Percentiles rank a stretch among this genome's conserved stretches.
phyloP scores from a whole-genome alignment of 2,888 invertebrate genomes.

The Hololepta plana region DNA sequence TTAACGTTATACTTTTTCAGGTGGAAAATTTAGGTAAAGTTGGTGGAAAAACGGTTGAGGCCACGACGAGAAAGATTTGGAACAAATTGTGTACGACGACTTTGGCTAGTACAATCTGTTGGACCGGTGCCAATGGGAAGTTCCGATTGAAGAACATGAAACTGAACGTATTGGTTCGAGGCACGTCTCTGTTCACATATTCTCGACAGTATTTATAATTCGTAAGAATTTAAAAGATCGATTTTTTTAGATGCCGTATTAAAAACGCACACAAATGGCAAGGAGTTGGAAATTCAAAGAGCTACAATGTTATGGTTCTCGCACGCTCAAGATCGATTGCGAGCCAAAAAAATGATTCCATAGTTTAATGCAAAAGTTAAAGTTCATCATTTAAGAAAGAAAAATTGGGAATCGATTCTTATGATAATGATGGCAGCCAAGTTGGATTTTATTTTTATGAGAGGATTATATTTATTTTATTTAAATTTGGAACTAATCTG shows the following conservation, averaged over 20 bases:
- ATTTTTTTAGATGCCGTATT: conserved; percentile 9
- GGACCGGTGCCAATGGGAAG: conserved; percentile 11
- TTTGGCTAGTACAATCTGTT: conserved; percentile 9
- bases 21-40: conserved; percentile 7
- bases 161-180: conserved; percentile 9
- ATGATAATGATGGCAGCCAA: too few species aligned
- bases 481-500: too few species aligned
- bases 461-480: too few species aligned
- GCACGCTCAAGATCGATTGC: conserved; percentile 10
- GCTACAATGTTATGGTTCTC: conserved; percentile 11
- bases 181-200: conserved; percentile 3
- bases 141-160: conserved; percentile 8
- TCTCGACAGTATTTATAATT: neutral
- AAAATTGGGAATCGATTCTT: too few species aligned
- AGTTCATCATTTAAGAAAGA: too few species aligned
- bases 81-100: conserved; percentile 8
- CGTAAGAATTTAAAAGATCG: neutral
- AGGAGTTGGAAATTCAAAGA: conserved; percentile 10
- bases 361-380: too few species aligned
- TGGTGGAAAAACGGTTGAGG: conserved; percentile 9
- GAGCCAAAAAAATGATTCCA: conserved; percentile 7
- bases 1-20: conserved; percentile 5
- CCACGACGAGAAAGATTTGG: conserved; percentile 10
- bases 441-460: too few species aligned
- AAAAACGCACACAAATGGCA: conserved; percentile 9